Percentiles rank a stretch among this genome's conserved stretches.
These are phyloP conservation scores for Yponomeuta evonymella DNA, from an alignment of 2,888 invertebrate species.

Conservation along the genomic window DNA sequence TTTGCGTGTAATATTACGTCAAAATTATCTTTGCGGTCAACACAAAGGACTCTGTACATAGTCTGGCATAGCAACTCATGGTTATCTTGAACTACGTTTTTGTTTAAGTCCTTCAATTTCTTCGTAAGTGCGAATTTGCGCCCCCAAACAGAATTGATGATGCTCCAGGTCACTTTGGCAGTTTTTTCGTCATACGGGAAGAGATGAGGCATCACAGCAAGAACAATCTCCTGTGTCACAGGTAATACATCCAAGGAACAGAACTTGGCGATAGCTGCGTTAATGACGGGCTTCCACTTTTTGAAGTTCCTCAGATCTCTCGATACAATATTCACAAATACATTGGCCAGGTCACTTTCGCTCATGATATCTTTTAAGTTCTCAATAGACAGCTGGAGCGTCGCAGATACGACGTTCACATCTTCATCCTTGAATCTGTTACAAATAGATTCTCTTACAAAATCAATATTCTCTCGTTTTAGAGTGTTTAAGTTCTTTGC, in stretches of 20 bases:
- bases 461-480: slow-evolving; percentile 71
- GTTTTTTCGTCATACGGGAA: slow-evolving; percentile 67
- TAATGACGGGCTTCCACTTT: slow-evolving; percentile 59
- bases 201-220: slow-evolving; percentile 78
- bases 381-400: slow-evolving; percentile 61
- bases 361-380: slow-evolving; percentile 58
- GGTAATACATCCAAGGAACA: slow-evolving; percentile 56
- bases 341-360: slow-evolving; percentile 56
- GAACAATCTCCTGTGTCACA: slow-evolving; percentile 74
- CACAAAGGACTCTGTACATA: slow-evolving; percentile 51
- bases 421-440: slow-evolving; percentile 82
- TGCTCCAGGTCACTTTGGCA: slow-evolving; percentile 43
- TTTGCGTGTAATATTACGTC: slow-evolving; percentile 44
- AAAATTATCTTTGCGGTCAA: slow-evolving; percentile 38
- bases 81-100: slow-evolving; percentile 33
- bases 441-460: slow-evolving; percentile 78
- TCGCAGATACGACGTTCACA: slow-evolving; percentile 75
- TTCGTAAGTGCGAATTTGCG: slow-evolving; percentile 43
- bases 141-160: slow-evolving; percentile 57
- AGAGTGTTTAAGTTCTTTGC: slow-evolving; percentile 68
- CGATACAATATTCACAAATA: slow-evolving; percentile 68
- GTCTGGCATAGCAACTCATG: slow-evolving; percentile 39
- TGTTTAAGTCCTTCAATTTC: slow-evolving; percentile 33
- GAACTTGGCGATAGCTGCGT: slow-evolving; percentile 61
- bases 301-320: slow-evolving; percentile 40